phyloP scores from a whole-genome alignment of 2,113 vertebrate species.

The rat (Rattus norvegicus) region GRCr8 NC_086022.1:152303501-152304000 shows the following conservation, averaged over 20 bases:
- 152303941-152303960: neutral
- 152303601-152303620: neutral
- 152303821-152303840: no score
- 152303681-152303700: neutral
- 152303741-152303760: neutral
- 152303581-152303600: neutral
- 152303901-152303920: no score
- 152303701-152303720: neutral
- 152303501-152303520: neutral
- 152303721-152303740: neutral
- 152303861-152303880: neutral
- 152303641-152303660: neutral
- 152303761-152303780: neutral
- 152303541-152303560: neutral
- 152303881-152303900: neutral
- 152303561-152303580: neutral
- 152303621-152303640: no score
- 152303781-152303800: neutral
- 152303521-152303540: neutral
- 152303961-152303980: neutral
- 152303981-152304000: neutral
- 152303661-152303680: neutral
- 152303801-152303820: neutral
- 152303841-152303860: neutral
- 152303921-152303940: neutral